These are phyloP conservation scores for silkworm (Bombyx mori) DNA, from an alignment of 1,140 invertebrate species.

Conservation along the genomic window ASM3026992v2 NC_085129.1:9776001-9776500, in stretches of 20 bases:
- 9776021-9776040: neutral
- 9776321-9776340: neutral
- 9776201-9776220: neutral
- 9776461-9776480: neutral
- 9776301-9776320: neutral
- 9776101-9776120: constrained; percentile 2
- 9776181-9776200: neutral
- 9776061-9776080: constrained; percentile 6
- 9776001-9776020: neutral
- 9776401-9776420: neutral
- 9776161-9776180: neutral
- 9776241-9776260: neutral
- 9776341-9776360: neutral
- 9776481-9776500: constrained; percentile 1
- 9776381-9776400: neutral
- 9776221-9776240: neutral
- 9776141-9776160: neutral
- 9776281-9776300: no score
- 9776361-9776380: neutral
- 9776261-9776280: neutral
- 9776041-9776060: constrained; percentile 18
- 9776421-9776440: neutral
- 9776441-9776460: neutral
- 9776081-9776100: constrained; percentile 3
- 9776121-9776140: constrained; percentile 68